Percentiles rank a stretch among this genome's conserved stretches.
phyloP scores from a whole-genome alignment of 2,113 vertebrate genomes.

The Electrona antarctica region DNA sequence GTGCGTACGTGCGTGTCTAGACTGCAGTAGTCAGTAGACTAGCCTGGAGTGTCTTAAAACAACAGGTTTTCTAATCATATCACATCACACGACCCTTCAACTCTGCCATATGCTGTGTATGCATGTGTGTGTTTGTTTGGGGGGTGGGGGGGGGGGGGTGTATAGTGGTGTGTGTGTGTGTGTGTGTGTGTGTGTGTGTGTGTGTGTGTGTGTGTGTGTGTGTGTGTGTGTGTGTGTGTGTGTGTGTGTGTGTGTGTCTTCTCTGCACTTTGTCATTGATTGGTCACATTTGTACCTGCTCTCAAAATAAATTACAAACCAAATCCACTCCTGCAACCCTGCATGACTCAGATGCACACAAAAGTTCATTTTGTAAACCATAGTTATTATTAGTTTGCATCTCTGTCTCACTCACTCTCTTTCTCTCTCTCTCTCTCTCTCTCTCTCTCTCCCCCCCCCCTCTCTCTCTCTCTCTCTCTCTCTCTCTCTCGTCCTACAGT shows the following conservation, averaged over 20 bases:
- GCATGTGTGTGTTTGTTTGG: not conserved
- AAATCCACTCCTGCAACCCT: constrained; percentile 31
- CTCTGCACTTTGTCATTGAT: constrained; percentile 12
- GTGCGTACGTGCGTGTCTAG: constrained; percentile 18
- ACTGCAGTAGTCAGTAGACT: constrained; percentile 25
- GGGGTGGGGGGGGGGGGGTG: constrained; percentile 15
- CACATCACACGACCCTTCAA: constrained; percentile 29
- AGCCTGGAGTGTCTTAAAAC: constrained; percentile 53
- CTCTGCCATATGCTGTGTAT: constrained; percentile 25
- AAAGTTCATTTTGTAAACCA: constrained; percentile 43
- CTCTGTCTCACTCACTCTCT: not conserved
- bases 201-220: no score
- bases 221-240: no score
- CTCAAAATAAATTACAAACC: constrained; percentile 29
- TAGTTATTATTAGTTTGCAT: constrained; percentile 16
- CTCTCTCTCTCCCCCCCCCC: not conserved
- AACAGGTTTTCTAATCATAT: constrained; percentile 53
- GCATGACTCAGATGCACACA: constrained; percentile 35
- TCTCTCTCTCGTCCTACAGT: constrained; percentile 73
- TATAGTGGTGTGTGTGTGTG: not conserved
- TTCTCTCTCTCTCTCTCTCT: constrained; percentile 1
- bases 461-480: not conserved
- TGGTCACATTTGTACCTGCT: constrained; percentile 24
- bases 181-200: no score
- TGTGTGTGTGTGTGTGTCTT: not conserved